Conservation (phyloP, 2,888 invertebrate species). For the Nesidiocoris tenuis region DNA sequence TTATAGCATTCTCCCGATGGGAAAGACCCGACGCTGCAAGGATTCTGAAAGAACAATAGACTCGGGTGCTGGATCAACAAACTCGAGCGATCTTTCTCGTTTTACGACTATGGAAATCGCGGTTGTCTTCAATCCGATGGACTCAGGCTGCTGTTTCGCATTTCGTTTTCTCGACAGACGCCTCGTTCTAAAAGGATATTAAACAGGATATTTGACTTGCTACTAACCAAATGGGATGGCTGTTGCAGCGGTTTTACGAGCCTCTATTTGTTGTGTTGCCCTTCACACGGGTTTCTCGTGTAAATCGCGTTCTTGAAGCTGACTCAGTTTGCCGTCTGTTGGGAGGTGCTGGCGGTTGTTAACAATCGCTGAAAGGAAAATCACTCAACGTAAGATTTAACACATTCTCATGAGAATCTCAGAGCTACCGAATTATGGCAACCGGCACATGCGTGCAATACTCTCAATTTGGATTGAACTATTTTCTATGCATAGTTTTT, state of each 20-base stretch:
- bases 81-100: constrained; percentile 6
- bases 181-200: constrained; percentile 31
- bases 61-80: not conserved
- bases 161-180: not conserved
- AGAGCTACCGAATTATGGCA: too few relatives aligned
- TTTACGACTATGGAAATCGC: constrained; percentile 32
- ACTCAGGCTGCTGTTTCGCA: not conserved
- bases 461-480: too few relatives aligned
- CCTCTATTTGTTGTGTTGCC: constrained; percentile 21
- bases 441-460: too few relatives aligned
- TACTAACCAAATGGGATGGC: constrained; percentile 14
- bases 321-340: not conserved
- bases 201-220: constrained; percentile 42
- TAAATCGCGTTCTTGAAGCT: not conserved
- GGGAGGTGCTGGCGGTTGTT: too few relatives aligned
- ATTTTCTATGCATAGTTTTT: too few relatives aligned
- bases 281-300: not conserved
- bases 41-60: not conserved
- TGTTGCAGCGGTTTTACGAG: constrained; percentile 29
- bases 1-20: not conserved
- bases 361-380: too few relatives aligned
- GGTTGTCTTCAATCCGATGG: constrained; percentile 22
- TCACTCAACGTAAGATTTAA: too few relatives aligned
- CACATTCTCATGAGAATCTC: too few relatives aligned
- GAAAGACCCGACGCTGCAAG: not conserved